These are phyloP conservation scores for Diprion similis DNA, from an alignment of 1,140 invertebrate species.

Conservation along the genomic window DNA sequence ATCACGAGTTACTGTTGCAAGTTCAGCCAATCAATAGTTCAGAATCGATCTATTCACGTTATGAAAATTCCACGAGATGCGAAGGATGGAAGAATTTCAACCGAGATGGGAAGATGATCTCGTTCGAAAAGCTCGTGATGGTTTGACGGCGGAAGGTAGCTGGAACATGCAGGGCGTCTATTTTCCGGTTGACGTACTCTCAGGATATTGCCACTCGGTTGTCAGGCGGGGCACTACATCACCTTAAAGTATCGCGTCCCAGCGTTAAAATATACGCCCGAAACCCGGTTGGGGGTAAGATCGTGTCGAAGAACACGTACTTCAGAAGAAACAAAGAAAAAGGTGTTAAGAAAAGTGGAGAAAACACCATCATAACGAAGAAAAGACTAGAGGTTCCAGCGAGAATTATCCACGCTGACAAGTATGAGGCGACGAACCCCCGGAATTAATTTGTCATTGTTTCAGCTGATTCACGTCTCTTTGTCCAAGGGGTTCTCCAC, in stretches of 20 bases:
- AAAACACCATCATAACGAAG: too few species aligned
- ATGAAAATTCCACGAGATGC: too few species aligned
- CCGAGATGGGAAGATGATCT: background rate
- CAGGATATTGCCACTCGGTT: background rate
- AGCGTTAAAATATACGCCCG: too few species aligned
- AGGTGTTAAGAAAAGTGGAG: too few species aligned
- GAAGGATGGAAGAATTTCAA: background rate
- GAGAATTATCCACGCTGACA: background rate
- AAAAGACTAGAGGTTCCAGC: too few species aligned
- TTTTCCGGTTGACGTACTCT: background rate
- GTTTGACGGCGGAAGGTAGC: background rate
- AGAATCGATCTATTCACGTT: too few species aligned
- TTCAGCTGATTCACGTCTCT: background rate
- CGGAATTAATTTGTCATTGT: background rate
- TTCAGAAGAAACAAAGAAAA: too few species aligned
- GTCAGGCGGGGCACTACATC: background rate
- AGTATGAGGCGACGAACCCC: background rate
- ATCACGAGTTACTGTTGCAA: background rate
- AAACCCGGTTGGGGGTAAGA: too few species aligned
- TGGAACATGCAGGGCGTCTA: background rate
- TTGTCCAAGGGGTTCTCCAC: background rate
- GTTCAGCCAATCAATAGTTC: too few species aligned
- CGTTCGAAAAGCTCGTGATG: background rate
- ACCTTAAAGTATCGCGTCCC: background rate
- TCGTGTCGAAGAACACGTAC: too few species aligned